Percentiles rank a stretch among this genome's conserved stretches.
Evolutionary conservation across 2,888 invertebrate species (phyloP).

Genomic region (Apotomis turbidana): DNA sequence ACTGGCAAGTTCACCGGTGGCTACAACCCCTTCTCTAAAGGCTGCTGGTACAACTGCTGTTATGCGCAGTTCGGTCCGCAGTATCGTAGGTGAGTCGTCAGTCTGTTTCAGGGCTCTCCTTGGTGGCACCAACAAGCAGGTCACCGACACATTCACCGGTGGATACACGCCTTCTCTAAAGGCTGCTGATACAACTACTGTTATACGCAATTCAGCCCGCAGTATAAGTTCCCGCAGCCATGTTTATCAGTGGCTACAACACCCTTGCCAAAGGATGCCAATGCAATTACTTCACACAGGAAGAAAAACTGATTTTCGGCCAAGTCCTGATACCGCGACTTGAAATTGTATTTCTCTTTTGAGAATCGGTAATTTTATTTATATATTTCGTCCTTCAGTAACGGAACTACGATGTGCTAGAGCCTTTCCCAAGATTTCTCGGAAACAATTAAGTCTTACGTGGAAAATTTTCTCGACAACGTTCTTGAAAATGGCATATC

Average conservation of each 20-base stretch:
- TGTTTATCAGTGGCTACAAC: slow-evolving; percentile 99
- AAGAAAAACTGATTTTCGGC: too few relatives aligned
- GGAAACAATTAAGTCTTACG: too few relatives aligned
- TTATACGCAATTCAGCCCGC: slow-evolving; percentile 97
- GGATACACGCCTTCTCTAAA: slow-evolving; percentile 98
- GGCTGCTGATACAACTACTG: slow-evolving; percentile 98
- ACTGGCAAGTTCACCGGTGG: slow-evolving; percentile 99
- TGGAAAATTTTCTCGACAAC: too few relatives aligned
- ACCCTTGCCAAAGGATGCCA: slow-evolving; percentile 98
- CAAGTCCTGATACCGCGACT: too few relatives aligned
- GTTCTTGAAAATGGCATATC: too few relatives aligned
- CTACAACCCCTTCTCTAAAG: slow-evolving; percentile 98
- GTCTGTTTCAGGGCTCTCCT: slow-evolving; percentile 43
- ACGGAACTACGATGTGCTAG: too few relatives aligned
- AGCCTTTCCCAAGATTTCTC: too few relatives aligned
- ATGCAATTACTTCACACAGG: slow-evolving; percentile 89
- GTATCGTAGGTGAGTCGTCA: slow-evolving; percentile 96
- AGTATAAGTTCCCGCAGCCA: slow-evolving; percentile 97
- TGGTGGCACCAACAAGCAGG: slow-evolving; percentile 96
- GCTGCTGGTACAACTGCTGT: slow-evolving; percentile 97
- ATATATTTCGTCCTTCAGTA: too few relatives aligned
- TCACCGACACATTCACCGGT: slow-evolving; percentile 99
- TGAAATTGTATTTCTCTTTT: too few relatives aligned
- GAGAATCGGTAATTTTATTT: too few relatives aligned
- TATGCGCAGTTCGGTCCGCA: slow-evolving; percentile 98